Percentiles rank a stretch among this genome's conserved stretches.
Evolutionary conservation across 2,888 invertebrate genomes (phyloP).

Genomic region (Sphecodes monilicornis): DNA sequence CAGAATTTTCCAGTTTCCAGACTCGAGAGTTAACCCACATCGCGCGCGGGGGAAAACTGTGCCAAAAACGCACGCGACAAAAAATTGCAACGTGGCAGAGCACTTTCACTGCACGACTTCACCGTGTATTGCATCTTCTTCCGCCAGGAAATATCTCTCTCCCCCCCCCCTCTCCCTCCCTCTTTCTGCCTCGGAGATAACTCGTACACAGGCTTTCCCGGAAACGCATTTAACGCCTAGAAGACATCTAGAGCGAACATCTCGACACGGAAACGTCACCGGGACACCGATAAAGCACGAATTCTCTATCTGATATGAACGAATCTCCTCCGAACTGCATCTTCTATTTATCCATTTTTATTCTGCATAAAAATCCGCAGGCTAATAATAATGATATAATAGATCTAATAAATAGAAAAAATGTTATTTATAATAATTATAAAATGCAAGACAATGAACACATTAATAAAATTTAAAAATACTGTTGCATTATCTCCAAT

Average conservation of each 20-base stretch:
- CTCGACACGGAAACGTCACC: conserved; percentile 45
- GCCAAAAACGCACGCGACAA: conserved; percentile 5
- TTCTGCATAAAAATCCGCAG: no score
- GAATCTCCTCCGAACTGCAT: not conserved
- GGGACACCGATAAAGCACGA: conserved; percentile 71
- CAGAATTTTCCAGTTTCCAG: not conserved
- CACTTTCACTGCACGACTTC: conserved; percentile 10
- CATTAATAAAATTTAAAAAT: no score
- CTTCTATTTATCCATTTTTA: conserved; percentile 26
- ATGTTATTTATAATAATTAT: no score
- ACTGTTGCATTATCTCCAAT: no score
- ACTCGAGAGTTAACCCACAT: conserved; percentile 20
- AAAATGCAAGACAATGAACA: no score
- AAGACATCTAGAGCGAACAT: conserved; percentile 30
- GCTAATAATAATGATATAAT: no score
- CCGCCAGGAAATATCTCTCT: not conserved
- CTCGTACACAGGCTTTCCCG: not conserved
- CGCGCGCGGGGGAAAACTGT: conserved; percentile 3
- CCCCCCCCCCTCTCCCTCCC: no score
- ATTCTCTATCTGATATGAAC: conserved; percentile 54
- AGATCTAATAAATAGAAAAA: no score
- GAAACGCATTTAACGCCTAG: conserved; percentile 41
- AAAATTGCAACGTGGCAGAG: conserved; percentile 20
- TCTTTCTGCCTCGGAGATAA: conserved; percentile 6
- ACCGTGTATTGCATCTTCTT: not conserved